Conservation (phyloP, 2,113 vertebrate species). For the Ellobius talpinus region DNA sequence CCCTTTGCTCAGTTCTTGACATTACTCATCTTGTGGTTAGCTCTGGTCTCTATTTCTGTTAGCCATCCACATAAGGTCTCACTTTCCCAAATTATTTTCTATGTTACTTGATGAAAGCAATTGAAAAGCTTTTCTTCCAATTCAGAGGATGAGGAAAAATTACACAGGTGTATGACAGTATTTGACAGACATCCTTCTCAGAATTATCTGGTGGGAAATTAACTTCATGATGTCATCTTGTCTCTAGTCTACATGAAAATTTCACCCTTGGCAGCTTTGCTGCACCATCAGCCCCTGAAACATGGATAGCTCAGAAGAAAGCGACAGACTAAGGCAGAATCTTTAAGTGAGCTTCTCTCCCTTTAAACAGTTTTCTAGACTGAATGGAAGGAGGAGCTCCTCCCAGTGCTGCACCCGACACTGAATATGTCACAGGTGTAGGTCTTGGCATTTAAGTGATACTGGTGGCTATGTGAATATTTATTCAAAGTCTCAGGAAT, state of each 20-base stretch:
- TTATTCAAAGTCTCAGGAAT: slow-evolving; percentile 39
- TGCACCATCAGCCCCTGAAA: neutral
- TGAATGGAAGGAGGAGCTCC: neutral
- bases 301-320: neutral
- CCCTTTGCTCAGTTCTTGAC: slow-evolving; percentile 36
- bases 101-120: neutral
- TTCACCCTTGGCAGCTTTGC: neutral
- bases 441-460: slow-evolving; percentile 9
- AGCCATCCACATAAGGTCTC: neutral
- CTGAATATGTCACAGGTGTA: neutral
- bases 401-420: neutral
- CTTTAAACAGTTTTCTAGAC: slow-evolving; percentile 54
- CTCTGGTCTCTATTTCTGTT: neutral
- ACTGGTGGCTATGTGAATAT: slow-evolving; percentile 33
- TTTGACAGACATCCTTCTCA: slow-evolving; percentile 20
- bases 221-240: slow-evolving; percentile 20
- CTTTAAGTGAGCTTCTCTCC: slow-evolving; percentile 30
- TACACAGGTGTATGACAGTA: neutral
- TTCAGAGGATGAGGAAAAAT: neutral
- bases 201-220: slow-evolving; percentile 2
- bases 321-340: neutral
- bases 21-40: neutral
- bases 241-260: slow-evolving; percentile 1
- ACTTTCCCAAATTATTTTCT: slow-evolving; percentile 35
- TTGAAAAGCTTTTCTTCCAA: neutral